phyloP scores from a whole-genome alignment of 2,797 vertebrate species.

The Rhodeus uyekii region DNA sequence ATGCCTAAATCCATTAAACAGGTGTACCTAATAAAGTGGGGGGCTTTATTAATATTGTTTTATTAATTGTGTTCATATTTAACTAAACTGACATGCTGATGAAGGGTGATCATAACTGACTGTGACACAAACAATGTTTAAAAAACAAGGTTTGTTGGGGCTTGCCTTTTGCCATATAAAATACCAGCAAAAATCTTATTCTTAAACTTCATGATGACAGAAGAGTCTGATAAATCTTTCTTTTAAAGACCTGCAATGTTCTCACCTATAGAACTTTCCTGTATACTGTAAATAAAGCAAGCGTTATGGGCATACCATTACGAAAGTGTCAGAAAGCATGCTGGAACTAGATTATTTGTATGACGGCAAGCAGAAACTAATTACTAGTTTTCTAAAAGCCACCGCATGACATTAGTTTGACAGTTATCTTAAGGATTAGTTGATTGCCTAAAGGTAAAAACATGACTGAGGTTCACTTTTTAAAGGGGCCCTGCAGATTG shows the following conservation, averaged over 20 bases:
- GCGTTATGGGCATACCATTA: slow-evolving; percentile 1
- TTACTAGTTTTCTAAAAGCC: slow-evolving; percentile 11
- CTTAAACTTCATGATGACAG: not conserved
- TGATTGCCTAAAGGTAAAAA: not conserved
- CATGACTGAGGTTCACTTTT: not conserved
- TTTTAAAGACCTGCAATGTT: not conserved
- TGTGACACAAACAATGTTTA: not conserved
- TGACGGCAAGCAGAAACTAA: not conserved
- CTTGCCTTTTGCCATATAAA: not conserved
- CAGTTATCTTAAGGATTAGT: slow-evolving; percentile 6
- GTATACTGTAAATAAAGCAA: slow-evolving; percentile 28
- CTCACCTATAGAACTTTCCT: not conserved
- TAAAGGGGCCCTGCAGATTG: no score
- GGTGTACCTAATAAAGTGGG: not conserved
- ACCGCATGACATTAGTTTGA: not conserved
- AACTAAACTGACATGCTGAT: not conserved
- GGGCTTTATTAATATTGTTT: not conserved
- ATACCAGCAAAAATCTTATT: not conserved
- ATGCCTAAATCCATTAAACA: not conserved
- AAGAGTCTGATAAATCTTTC: not conserved
- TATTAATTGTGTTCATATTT: not conserved
- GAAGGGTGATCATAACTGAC: not conserved
- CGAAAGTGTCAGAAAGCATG: not conserved
- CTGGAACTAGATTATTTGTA: slow-evolving; percentile 36
- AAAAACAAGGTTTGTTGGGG: not conserved